Evolutionary conservation across 2,888 invertebrate genomes (phyloP).

Genomic region (Erannis defoliaria): DNA sequence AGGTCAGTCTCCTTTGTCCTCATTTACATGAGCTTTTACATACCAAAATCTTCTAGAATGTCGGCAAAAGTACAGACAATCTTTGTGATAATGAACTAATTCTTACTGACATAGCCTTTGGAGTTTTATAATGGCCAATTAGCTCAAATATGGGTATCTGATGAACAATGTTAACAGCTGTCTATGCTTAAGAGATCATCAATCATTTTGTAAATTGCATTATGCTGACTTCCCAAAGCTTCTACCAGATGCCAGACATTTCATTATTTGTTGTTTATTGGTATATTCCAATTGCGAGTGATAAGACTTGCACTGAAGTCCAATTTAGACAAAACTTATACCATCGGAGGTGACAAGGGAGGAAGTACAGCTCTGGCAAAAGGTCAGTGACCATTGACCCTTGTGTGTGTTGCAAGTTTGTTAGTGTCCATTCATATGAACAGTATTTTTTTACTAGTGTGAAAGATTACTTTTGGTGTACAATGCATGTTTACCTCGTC

Average conservation of each 20-base stretch:
- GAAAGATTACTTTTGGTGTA: too few species aligned
- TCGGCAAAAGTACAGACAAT: neutral
- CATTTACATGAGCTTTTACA: constrained; percentile 14
- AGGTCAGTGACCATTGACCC: too few species aligned
- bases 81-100: neutral
- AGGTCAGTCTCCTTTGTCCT: constrained; percentile 86
- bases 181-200: neutral
- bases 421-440: too few species aligned
- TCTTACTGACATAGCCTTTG: neutral
- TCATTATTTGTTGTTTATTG: neutral
- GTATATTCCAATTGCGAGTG: too few species aligned
- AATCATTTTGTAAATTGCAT: neutral
- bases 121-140: neutral
- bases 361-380: too few species aligned
- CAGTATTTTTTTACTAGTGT: too few species aligned
- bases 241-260: neutral
- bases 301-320: too few species aligned
- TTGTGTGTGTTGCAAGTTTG: too few species aligned
- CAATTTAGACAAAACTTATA: too few species aligned
- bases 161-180: neutral
- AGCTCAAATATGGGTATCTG: neutral
- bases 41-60: constrained; percentile 5
- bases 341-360: too few species aligned
- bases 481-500: too few species aligned
- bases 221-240: neutral